Base-by-base conservation (phyloP, 2,888 invertebrate genomes). In the Stratiomys singularior region DNA sequence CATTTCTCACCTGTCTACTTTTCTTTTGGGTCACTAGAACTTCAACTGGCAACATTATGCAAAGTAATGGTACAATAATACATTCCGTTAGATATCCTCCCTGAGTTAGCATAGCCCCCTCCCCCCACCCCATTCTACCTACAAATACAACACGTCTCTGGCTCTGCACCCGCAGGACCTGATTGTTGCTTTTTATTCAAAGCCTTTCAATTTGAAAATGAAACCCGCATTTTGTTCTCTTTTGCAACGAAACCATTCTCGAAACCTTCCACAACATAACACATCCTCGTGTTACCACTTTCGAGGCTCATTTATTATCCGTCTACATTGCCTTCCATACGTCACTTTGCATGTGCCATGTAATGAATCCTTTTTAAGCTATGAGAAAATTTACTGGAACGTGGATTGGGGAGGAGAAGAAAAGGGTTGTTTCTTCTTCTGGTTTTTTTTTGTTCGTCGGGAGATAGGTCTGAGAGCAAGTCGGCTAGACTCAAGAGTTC, bases 261-360 rank as follows among this genome's bases (percentile, higher is more conserved):
- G 18, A 64, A 64, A 64, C 28, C 64, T 64, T 64, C 64, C 64
- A 27, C 64, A 37, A 37, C 37, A 37, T 9, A 64, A 64, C 64
- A 64, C 64, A 27, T 30, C 28, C 30, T 64, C 64, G 64, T 64
- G 64, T 30, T 64, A 64, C 30, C 64, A 64, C 64, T 64, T 64
- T 28, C 27, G 64, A 30, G 28, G 13, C 28, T 64, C 64, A 64
- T 66, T 37, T 44, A 66, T 66, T 66, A 66, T 66, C 66, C n/a
- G 18, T 18, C 44, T 66, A 21, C 66, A 9, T 66, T 37, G 44
- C 37, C 60, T 37, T 66, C 37, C 28, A 64, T 66, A 66, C 37
- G 66, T 66, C 66, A 66, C 37, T 66, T 18, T 44, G 30, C 66
- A 1, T 66, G 30, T 21, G 30, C 66, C 7, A 66, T 66, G 44